These are phyloP conservation scores for Rallus crepitans DNA, from an alignment of 2,797 vertebrate genomes.

Conservation along the genomic window DNA sequence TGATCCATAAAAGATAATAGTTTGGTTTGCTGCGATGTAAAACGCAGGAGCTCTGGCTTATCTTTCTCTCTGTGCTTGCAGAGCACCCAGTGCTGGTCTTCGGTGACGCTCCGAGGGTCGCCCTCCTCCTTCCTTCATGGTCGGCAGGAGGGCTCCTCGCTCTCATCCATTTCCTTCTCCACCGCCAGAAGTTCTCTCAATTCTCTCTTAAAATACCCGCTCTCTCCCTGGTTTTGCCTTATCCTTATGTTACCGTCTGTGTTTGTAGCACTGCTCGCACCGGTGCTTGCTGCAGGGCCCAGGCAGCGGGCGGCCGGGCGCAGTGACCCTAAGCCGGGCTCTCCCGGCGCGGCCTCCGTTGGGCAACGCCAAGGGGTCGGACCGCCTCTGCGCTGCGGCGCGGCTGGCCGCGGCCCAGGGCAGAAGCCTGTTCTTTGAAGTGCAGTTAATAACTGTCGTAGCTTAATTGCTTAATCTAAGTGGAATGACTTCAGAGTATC, in stretches of 20 bases:
- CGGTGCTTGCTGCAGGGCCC: background rate
- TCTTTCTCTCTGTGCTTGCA: rapidly evolving
- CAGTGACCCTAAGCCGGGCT: rapidly evolving
- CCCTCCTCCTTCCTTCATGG: background rate
- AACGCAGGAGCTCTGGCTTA: background rate
- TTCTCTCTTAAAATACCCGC: background rate
- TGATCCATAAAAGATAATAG: background rate
- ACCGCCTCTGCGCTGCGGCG: rapidly evolving
- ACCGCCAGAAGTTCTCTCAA: background rate
- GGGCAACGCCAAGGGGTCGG: background rate
- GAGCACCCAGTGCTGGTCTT: background rate
- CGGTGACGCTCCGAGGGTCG: background rate
- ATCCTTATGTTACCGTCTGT: background rate
- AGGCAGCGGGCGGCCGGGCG: background rate
- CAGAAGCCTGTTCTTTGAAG: background rate
- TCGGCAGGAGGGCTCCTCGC: background rate
- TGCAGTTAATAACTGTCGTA: constrained; percentile 22
- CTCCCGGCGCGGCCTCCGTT: background rate
- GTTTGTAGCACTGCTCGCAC: rapidly evolving
- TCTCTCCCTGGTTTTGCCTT: background rate
- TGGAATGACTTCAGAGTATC: background rate
- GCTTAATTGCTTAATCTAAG: background rate
- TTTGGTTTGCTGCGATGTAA: background rate
- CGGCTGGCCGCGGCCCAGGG: background rate
- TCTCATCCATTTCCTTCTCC: background rate